These are phyloP conservation scores for Plestiodon gilberti DNA, from an alignment of 2,113 vertebrate species.

Conservation along the genomic window DNA sequence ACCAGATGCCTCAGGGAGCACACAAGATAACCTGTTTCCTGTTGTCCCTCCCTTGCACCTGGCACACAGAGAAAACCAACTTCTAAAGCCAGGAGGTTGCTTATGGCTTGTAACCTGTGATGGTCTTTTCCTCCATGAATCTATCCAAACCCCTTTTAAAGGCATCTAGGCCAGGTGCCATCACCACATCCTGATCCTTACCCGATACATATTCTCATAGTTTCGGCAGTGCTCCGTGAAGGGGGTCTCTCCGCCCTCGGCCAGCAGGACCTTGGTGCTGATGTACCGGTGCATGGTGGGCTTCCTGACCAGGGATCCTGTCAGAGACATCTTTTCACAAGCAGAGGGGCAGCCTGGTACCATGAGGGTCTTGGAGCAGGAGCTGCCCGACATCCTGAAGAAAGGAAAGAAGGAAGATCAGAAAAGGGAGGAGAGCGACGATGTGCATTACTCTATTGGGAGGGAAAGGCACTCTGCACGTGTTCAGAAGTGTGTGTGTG, in stretches of 20 bases:
- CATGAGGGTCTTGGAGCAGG: conserved; percentile 76
- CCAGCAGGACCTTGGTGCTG: conserved; percentile 92
- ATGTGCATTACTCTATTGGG: too few relatives aligned
- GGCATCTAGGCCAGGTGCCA: too few relatives aligned
- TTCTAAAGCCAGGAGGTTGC: too few relatives aligned
- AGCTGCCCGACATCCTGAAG: conserved; percentile 59
- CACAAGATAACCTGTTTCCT: too few relatives aligned
- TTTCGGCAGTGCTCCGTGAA: conserved; percentile 88
- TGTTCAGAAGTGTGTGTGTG: too few relatives aligned
- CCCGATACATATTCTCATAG: conserved; percentile 88
- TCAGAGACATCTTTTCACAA: conserved; percentile 78
- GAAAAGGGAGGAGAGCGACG: not conserved
- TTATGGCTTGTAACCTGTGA: too few relatives aligned
- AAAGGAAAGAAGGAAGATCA: not conserved
- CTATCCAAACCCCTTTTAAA: too few relatives aligned
- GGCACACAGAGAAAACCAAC: too few relatives aligned
- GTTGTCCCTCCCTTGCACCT: too few relatives aligned
- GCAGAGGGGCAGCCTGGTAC: conserved; percentile 75
- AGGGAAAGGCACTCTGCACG: too few relatives aligned
- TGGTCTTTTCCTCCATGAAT: too few relatives aligned
- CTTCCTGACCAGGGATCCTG: conserved; percentile 78
- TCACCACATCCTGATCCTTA: conserved; percentile 40
- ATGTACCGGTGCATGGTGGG: conserved; percentile 86
- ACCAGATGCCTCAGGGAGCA: too few relatives aligned
- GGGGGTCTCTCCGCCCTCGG: conserved; percentile 82